Percentiles rank a stretch among this genome's conserved stretches.
Evolutionary conservation across 2,888 invertebrate species (phyloP).

Genomic region (Hirtodrosophila confusa): DNA sequence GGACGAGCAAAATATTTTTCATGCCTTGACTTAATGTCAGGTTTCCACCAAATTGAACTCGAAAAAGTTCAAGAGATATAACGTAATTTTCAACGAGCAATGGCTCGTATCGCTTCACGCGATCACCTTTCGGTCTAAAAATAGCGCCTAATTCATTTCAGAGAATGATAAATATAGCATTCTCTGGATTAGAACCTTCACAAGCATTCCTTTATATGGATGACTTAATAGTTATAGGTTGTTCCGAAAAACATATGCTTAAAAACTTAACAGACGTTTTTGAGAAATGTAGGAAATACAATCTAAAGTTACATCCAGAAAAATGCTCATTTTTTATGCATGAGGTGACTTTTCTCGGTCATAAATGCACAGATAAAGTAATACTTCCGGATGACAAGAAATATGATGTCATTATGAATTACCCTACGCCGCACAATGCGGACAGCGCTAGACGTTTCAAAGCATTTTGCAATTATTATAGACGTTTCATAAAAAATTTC

Average conservation of each 20-base stretch:
- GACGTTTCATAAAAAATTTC: slow-evolving; percentile 4
- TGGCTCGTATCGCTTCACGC: slow-evolving; percentile 13
- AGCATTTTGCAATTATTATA: slow-evolving; percentile 7
- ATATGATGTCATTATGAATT: slow-evolving; percentile 9
- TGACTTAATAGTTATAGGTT: slow-evolving; percentile 11
- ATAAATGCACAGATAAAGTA: slow-evolving; percentile 8
- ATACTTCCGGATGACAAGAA: slow-evolving; percentile 4
- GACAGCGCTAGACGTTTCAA: slow-evolving; percentile 1
- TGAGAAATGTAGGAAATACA: neutral
- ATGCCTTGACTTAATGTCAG: slow-evolving; percentile 7
- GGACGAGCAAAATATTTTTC: slow-evolving; percentile 8
- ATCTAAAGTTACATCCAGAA: slow-evolving; percentile 6
- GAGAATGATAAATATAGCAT: slow-evolving; percentile 16
- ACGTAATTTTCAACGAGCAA: slow-evolving; percentile 19
- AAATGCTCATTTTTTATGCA: slow-evolving; percentile 11
- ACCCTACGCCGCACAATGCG: neutral
- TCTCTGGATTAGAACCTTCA: slow-evolving; percentile 1
- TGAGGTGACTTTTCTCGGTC: slow-evolving; percentile 1
- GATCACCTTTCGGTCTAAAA: slow-evolving; percentile 8
- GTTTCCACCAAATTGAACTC: slow-evolving; percentile 8
- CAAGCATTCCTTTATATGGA: slow-evolving; percentile 17
- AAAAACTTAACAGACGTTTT: slow-evolving; percentile 24
- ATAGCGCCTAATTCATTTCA: slow-evolving; percentile 4
- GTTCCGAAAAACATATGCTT: slow-evolving; percentile 15
- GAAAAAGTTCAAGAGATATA: slow-evolving; percentile 5